Percentiles rank a stretch among this genome's conserved stretches.
These are phyloP conservation scores for Hypomecis atomaria DNA, from an alignment of 2,888 invertebrate genomes.

Conservation along the genomic window DNA sequence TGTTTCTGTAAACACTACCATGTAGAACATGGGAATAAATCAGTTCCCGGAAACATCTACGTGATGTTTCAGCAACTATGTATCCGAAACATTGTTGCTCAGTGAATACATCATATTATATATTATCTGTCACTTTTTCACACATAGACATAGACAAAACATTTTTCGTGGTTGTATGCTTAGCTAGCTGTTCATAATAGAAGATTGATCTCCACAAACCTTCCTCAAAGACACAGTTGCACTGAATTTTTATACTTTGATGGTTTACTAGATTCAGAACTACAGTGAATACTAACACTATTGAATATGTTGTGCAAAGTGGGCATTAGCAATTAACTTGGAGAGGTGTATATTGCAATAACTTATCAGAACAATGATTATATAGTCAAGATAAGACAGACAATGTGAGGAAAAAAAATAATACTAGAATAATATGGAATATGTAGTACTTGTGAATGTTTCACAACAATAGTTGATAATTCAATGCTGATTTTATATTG, in stretches of 20 bases:
- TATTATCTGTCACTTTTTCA: too few species aligned
- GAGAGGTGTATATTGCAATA: constrained; percentile 38
- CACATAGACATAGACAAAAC: too few species aligned
- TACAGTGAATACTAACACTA: constrained; percentile 1
- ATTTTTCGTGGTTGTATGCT: too few species aligned
- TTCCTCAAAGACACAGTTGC: too few species aligned
- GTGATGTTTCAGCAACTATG: too few species aligned
- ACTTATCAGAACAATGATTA: constrained; percentile 46
- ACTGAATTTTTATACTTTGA: not conserved
- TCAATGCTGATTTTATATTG: not conserved
- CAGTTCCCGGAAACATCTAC: too few species aligned
- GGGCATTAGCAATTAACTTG: constrained; percentile 29
- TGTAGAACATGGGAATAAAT: too few species aligned
- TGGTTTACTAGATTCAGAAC: not conserved
- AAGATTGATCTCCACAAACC: too few species aligned
- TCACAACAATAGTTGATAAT: not conserved
- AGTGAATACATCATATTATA: too few species aligned
- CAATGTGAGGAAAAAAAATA: constrained; percentile 37
- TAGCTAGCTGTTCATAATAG: too few species aligned
- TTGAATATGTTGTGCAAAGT: constrained; percentile 22
- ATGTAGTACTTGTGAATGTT: constrained; percentile 9
- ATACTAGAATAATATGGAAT: constrained; percentile 34
- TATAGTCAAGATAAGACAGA: constrained; percentile 48
- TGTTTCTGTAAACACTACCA: too few species aligned
- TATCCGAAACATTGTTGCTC: too few species aligned